Base-by-base conservation (phyloP, 2,113 vertebrate genomes). In the Epinephelus cyanopodus region DNA sequence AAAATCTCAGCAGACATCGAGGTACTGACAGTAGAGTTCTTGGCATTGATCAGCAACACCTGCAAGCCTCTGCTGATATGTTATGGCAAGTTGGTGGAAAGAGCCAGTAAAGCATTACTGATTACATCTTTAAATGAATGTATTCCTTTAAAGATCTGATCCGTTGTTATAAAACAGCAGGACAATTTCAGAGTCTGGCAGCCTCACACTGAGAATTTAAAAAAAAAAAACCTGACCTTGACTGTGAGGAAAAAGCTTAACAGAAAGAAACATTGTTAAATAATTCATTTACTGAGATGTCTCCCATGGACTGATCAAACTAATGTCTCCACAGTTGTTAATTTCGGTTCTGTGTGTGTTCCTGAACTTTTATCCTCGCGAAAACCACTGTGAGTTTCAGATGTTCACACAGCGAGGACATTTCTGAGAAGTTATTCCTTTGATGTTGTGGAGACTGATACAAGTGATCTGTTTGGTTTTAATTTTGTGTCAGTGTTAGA, bases 81-180 rank as follows among this genome's bases (percentile, higher is more conserved):
- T 60, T 37, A 14, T 13, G 37, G 17, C 39, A 8, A 45, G 29
- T 63, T 39, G 33, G 13, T 27, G 2, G 2, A 76, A 65, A 67
- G 50, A 64, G 25, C 12, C 56, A 19, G 45, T 54, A 5, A 53
- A 65, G 37, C 45, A 48, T 47, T 37, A 12, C 53, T 29, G 72
- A 81, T 81, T 54, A 45, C 5, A 42, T 72, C 53, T 66, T 60
- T 54, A 48, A 60, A 80, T 53, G 25, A 78, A 47, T 73, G 57
- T n/a, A 61, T 53, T 66, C 17, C 15, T 27, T 76, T 37, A 19
- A 65, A 67, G 1, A 15, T 72, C 48, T 33, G 11, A 73, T 73
- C 50, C 33, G 13, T 63, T 69, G 7, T 47, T 70, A 19, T 65
- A 69, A 60, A 64, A 66, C n/a, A 21, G 27, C 47, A 67, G 23